These are phyloP conservation scores for Troides oblongomaculatus DNA, from an alignment of 2,888 invertebrate genomes.

Conservation along the genomic window DNA sequence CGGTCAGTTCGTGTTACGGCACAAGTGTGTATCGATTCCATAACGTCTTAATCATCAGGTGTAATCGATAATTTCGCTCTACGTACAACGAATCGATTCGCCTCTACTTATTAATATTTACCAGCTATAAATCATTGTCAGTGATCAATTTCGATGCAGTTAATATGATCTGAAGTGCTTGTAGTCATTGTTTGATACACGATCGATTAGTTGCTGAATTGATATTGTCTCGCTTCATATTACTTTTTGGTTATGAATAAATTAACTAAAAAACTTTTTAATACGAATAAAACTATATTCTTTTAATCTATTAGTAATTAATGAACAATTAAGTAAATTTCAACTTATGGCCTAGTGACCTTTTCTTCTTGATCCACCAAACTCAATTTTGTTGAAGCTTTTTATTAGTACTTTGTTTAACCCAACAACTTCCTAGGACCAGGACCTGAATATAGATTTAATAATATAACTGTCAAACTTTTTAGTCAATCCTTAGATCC, in stretches of 20 bases:
- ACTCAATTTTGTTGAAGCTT: too few species aligned
- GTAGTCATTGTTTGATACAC: conserved; percentile 8
- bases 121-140: conserved; percentile 10
- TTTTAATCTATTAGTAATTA: too few species aligned
- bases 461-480: too few species aligned
- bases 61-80: conserved; percentile 2
- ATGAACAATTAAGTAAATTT: too few species aligned
- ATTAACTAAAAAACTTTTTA: too few species aligned
- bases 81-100: not conserved
- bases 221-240: conserved; percentile 9
- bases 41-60: conserved; percentile 15
- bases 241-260: not conserved
- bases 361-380: too few species aligned
- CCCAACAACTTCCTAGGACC: not conserved
- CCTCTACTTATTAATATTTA: not conserved
- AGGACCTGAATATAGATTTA: too few species aligned
- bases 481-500: too few species aligned
- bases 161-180: conserved; percentile 14
- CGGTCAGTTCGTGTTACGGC: conserved; percentile 24
- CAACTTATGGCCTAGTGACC: too few species aligned
- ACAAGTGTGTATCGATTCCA: conserved; percentile 16
- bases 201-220: conserved; percentile 4
- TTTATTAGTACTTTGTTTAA: too few species aligned
- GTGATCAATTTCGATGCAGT: conserved; percentile 16
- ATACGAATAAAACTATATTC: too few species aligned